Percentiles rank a stretch among this genome's conserved stretches.
These are phyloP conservation scores for Ascidia mentula DNA, from an alignment of 23 tunicate genomes.

Conservation along the genomic window DNA sequence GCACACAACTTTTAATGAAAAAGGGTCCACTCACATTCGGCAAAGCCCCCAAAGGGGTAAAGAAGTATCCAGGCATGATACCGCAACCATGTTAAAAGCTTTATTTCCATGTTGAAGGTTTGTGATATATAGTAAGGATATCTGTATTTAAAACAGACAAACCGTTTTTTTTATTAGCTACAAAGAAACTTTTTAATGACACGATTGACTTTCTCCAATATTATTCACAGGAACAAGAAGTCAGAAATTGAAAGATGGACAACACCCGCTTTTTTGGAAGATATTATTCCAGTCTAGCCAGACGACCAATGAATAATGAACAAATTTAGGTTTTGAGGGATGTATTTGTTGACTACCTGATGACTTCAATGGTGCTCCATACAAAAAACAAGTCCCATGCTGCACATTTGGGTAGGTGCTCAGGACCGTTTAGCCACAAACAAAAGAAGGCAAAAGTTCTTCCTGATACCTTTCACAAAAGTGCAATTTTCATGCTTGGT, in stretches of 20 bases:
- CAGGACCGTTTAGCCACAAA: slow-evolving; percentile 45
- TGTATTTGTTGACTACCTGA: slow-evolving; percentile 26
- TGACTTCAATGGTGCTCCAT: slow-evolving; percentile 62
- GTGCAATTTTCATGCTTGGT: not conserved
- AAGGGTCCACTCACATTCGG: slow-evolving; percentile 38
- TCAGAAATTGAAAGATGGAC: too few relatives aligned
- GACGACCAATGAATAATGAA: not conserved
- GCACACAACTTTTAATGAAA: not conserved
- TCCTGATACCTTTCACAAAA: slow-evolving; percentile 28
- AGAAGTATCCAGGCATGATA: slow-evolving; percentile 65
- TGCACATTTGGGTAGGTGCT: slow-evolving; percentile 13
- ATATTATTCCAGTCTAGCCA: too few relatives aligned
- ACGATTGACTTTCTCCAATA: too few relatives aligned
- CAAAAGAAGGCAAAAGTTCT: slow-evolving; percentile 48
- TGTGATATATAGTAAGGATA: slow-evolving; percentile 54
- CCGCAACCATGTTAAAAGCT: slow-evolving; percentile 54
- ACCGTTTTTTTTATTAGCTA: too few relatives aligned
- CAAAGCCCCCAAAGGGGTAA: slow-evolving; percentile 31
- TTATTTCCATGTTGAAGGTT: slow-evolving; percentile 7
- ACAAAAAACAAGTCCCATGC: slow-evolving; percentile 40
- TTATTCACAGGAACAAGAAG: too few relatives aligned
- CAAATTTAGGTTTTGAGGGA: not conserved
- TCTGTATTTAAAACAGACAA: not conserved
- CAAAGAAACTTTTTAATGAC: too few relatives aligned
- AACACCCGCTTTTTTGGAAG: too few relatives aligned